Conservation (phyloP, 2,113 vertebrate species). For the Balaeniceps rex region DNA sequence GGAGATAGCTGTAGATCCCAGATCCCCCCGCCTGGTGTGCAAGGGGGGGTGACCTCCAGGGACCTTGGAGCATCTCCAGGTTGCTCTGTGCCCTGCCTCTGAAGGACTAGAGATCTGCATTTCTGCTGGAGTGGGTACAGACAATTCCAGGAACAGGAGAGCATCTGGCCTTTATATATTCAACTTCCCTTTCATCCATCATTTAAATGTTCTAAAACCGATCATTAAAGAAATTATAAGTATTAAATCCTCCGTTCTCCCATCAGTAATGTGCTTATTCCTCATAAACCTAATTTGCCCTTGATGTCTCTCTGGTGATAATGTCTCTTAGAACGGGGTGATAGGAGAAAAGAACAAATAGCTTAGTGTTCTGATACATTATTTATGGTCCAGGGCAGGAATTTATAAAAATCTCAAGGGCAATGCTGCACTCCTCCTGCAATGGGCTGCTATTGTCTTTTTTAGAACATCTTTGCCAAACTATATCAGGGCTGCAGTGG, state of each 20-base stretch:
- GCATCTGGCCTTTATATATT: neutral
- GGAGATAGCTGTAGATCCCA: neutral
- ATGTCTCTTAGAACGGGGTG: neutral
- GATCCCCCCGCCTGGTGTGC: neutral
- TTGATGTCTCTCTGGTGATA: neutral
- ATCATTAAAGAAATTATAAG: constrained; percentile 21
- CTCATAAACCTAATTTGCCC: constrained; percentile 38
- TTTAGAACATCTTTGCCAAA: neutral
- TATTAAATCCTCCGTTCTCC: constrained; percentile 6
- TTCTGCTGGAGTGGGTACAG: neutral
- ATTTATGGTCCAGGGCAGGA: neutral
- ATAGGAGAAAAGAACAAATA: constrained; percentile 7
- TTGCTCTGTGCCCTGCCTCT: neutral
- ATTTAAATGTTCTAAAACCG: constrained; percentile 28
- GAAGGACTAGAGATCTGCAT: neutral
- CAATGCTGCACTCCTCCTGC: neutral
- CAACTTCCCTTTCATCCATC: neutral
- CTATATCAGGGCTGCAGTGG: neutral
- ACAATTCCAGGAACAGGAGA: neutral
- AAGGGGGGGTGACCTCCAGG: neutral
- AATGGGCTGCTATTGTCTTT: neutral
- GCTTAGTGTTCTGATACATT: neutral
- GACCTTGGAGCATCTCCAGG: neutral
- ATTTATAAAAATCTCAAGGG: neutral
- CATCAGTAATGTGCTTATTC: constrained; percentile 21